These are phyloP conservation scores for Athalia circularis DNA, from an alignment of 2,888 invertebrate species.

Conservation along the genomic window DNA sequence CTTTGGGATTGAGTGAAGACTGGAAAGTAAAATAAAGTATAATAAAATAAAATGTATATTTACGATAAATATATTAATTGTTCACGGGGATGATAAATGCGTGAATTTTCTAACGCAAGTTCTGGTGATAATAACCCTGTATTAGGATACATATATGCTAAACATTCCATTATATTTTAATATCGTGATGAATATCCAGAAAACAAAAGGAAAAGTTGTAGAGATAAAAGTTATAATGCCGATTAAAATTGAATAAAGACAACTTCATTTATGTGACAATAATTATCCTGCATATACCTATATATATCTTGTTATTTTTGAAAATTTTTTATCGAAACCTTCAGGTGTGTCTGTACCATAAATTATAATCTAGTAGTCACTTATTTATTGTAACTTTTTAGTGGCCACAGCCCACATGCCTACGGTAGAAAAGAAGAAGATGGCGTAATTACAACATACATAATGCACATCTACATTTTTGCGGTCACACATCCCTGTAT, in stretches of 20 bases:
- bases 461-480: no score
- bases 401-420: no score
- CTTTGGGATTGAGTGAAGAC: constrained; percentile 20
- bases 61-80: neutral
- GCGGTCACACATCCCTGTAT: no score
- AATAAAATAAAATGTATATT: constrained; percentile 12
- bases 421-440: no score
- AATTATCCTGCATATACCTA: no score
- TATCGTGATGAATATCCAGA: neutral
- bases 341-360: no score
- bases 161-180: constrained; percentile 14
- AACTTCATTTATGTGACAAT: neutral
- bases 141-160: neutral
- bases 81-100: neutral
- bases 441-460: no score
- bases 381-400: no score
- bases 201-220: constrained; percentile 5
- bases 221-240: constrained; percentile 9
- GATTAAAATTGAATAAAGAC: constrained; percentile 21
- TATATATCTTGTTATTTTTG: no score
- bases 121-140: constrained; percentile 16
- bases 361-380: no score
- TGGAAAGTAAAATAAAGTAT: neutral
- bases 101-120: neutral
- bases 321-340: no score